Evolutionary conservation across 2,888 invertebrate species (phyloP).

Genomic region (Agrochola litura): DNA sequence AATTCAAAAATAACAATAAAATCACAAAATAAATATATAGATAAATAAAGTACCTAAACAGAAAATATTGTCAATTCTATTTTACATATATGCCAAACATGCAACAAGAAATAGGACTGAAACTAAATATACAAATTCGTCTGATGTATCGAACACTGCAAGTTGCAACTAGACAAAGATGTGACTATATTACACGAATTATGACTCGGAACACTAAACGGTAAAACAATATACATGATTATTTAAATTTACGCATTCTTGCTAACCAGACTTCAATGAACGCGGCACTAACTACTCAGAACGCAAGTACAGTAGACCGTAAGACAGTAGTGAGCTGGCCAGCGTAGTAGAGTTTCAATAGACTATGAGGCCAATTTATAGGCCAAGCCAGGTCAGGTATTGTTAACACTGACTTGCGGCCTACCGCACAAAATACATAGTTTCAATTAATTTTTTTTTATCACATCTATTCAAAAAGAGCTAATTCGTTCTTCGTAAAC

Average conservation of each 20-base stretch:
- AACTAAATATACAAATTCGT: not conserved
- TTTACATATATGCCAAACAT: not conserved
- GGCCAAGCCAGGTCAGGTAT: not conserved
- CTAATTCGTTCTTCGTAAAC: too few relatives aligned
- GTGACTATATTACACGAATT: conserved; percentile 8
- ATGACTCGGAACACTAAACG: conserved; percentile 18
- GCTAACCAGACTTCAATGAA: conserved; percentile 37
- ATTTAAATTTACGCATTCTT: conserved; percentile 39
- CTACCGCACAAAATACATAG: not conserved
- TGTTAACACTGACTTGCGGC: not conserved
- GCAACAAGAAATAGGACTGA: not conserved
- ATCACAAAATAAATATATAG: too few relatives aligned
- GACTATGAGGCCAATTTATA: not conserved
- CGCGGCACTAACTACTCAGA: not conserved
- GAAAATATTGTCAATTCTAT: not conserved
- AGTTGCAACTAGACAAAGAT: conserved; percentile 11
- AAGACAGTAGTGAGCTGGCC: not conserved
- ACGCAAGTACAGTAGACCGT: not conserved
- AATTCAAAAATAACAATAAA: too few relatives aligned
- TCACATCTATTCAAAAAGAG: too few relatives aligned
- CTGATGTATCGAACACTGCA: not conserved
- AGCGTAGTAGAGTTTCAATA: not conserved
- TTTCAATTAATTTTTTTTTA: too few relatives aligned
- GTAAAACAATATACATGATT: conserved; percentile 17
- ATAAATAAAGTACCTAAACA: too few relatives aligned